These are phyloP conservation scores for Zaprionus nigranus DNA, from an alignment of 1,140 invertebrate species.

Conservation along the genomic window DNA sequence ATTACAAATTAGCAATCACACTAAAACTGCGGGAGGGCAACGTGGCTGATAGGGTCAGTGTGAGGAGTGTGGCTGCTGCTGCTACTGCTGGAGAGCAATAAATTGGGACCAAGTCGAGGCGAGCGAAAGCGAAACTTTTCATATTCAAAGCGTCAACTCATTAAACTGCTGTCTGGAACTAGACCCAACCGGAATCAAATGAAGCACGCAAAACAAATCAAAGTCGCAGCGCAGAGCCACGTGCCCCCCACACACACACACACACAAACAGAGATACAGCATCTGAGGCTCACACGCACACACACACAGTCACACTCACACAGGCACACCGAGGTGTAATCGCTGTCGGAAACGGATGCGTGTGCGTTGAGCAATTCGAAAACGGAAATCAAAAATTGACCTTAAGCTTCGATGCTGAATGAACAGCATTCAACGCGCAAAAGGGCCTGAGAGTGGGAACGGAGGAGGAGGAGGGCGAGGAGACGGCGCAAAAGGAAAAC, in stretches of 20 bases:
- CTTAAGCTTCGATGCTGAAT: conserved; percentile 59
- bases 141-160: conserved; percentile 83
- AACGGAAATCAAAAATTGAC: conserved; percentile 83
- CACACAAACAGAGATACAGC: conserved; percentile 21
- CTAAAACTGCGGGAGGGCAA: conserved; percentile 52
- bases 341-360: conserved; percentile 69
- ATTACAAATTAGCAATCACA: conserved; percentile 83
- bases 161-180: conserved; percentile 74
- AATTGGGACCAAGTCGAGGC: conserved; percentile 39
- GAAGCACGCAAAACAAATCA: conserved; percentile 82
- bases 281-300: conserved; percentile 22
- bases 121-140: conserved; percentile 66
- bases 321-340: conserved; percentile 51
- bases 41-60: not conserved
- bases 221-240: conserved; percentile 53
- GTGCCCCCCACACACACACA: not conserved
- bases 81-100: conserved; percentile 44
- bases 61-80: not conserved
- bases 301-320: conserved; percentile 15
- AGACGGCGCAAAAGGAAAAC: not conserved
- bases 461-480: not conserved
- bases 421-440: not conserved
- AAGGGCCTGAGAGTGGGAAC: not conserved
- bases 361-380: conserved; percentile 78
- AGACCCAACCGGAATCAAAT: conserved; percentile 72